Evolutionary conservation across 1,140 invertebrate species (phyloP).

Genomic region (Melipona quadrifasciata): DNA sequence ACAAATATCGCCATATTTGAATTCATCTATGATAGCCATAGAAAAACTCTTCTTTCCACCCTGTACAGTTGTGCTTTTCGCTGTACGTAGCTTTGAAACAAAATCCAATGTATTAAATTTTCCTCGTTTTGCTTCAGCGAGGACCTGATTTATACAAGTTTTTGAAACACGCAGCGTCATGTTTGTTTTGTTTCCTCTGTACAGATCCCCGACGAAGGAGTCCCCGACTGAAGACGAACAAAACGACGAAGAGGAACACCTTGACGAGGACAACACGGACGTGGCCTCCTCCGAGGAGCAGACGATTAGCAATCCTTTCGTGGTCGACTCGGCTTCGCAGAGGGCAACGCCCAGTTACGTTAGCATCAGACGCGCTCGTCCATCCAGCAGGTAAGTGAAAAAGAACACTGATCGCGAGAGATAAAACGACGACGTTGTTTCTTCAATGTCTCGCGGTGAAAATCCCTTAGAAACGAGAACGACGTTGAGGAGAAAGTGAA

Average conservation of each 20-base stretch:
- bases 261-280: conserved; percentile 75
- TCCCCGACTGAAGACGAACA: conserved; percentile 59
- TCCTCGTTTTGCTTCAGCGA: too few relatives aligned
- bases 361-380: conserved; percentile 85
- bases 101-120: too few relatives aligned
- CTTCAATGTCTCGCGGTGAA: background rate
- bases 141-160: too few relatives aligned
- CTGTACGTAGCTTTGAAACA: too few relatives aligned
- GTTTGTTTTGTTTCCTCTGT: background rate
- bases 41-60: too few relatives aligned
- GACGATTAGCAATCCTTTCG: conserved; percentile 68
- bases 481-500: conserved; percentile 69
- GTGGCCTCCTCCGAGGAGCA: conserved; percentile 71
- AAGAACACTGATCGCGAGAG: too few relatives aligned
- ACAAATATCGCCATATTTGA: too few relatives aligned
- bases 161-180: too few relatives aligned
- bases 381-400: conserved; percentile 70
- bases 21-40: too few relatives aligned
- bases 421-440: background rate
- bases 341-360: conserved; percentile 83
- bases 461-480: conserved; percentile 68
- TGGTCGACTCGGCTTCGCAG: conserved; percentile 78
- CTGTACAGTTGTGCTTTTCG: too few relatives aligned
- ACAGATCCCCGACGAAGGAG: conserved; percentile 62
- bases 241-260: conserved; percentile 73